Evolutionary conservation across 1,140 invertebrate genomes (phyloP), one percentile per base, ranked within the genome.

Genomic region (Drosophila kurseongensis): DNA sequence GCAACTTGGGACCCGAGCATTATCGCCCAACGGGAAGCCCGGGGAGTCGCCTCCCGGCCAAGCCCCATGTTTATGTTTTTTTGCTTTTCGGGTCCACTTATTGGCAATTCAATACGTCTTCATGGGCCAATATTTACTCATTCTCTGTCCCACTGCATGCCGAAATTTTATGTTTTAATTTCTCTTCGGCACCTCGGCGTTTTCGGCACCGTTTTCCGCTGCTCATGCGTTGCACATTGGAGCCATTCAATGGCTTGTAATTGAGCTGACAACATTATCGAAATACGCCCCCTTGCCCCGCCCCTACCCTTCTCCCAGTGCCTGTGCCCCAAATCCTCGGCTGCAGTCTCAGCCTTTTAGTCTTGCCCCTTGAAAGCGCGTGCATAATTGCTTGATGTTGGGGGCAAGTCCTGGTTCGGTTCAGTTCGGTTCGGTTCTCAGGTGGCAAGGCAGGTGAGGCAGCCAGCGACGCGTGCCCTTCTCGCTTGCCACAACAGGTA

Each of bases 261-360:
- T 75, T 76, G 54, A 67, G 48, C 72, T 75, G 73, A 75, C 73
- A 75, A 67, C 72, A 75, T 75, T 75, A 75, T 75, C 73, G 72
- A 56, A 13, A 41, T 50, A 75, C 72, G 61, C 73, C 73, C 41
- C 12, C 8, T 12, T 14, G n/a, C 14, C 52, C 16, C 16, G 4
- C 16, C 14, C 9, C 9, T 12, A 0, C 38, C 13, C n/a, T 1
- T 14, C 29, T 32, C 29, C 29, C 29, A 7, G 8, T 8, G 6
- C 7, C 29, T 32, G 29, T 32, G 29, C 29, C 6, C 29, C 27
- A 9, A 42, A 42, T 32, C 13, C 40, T 32, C 36, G 13, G 4
- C 23, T 57, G 40, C 35, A 55, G 35, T 55, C 35, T 4, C 52
- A 36, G 47, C 42, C 36, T 10, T 38, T 38, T 38, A 4, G 8